Base-by-base conservation (phyloP, 2,797 vertebrate genomes). In the Halcyon badia region DNA sequence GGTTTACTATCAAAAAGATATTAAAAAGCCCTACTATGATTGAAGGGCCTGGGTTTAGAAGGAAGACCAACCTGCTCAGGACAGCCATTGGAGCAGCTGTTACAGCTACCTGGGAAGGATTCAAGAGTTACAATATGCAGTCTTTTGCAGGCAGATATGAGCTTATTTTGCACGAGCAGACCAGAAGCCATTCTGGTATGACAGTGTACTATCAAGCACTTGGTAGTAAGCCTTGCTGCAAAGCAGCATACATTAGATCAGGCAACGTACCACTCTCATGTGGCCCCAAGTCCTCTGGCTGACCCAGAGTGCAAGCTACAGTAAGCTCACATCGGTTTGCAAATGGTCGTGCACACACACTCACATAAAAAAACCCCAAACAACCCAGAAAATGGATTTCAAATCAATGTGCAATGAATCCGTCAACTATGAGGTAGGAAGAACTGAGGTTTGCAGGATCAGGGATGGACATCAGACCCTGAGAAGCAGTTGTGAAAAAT, bases 121-220 rank as follows among this genome's bases (percentile, higher is more conserved):
- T 79, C 17, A 48, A 13, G 46, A 24, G 46, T 48, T 18, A 86
- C 62, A 83, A 84, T 33, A 89, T 89, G 75, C 88, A 94, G 58
- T 87, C 86, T 95, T 96, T 92, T 92, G 92, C 80, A 92, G 92
- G 94, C 89, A 94, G 92, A 95, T 96, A 90, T 58, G 92, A 96
- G 81, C 92, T 94, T 89, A 90, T 95, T 94, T 94, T 61, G 89
- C 92, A 94, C 0, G 52, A 95, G 94, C 72, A 75, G 83, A 65
- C 81, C 94, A 94, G 87, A 95, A 95, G 94, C 73, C 95, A 93
- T 94, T 90, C 89, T 94, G 91, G 89, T 82, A 37, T 58, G 78
- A 69, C 61, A 93, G 86, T 35, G 5, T n/a, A 80, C 69, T 81
- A 92, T n/a, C 70, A 81, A 89, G 92, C 90, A 13, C 69, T 83